Evolutionary conservation across 2,113 vertebrate species (phyloP).

Genomic region (Platichthys stellatus): DNA sequence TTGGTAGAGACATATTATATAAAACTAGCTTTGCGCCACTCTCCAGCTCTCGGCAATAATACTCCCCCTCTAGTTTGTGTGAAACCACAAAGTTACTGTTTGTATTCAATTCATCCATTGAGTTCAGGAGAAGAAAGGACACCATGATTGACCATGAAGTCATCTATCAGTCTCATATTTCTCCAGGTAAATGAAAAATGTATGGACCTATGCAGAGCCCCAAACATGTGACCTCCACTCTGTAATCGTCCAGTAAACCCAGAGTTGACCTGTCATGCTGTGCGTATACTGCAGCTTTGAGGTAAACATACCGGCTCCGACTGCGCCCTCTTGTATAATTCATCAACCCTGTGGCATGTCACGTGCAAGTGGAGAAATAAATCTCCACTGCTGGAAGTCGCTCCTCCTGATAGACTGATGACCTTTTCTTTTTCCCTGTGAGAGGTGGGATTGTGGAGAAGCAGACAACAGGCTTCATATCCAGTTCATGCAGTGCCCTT

Average conservation of each 20-base stretch:
- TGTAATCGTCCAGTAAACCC: background rate
- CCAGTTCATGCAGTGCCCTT: slow-evolving; percentile 18
- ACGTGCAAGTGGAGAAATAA: slow-evolving; percentile 29
- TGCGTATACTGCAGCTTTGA: background rate
- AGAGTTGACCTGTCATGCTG: slow-evolving; percentile 14
- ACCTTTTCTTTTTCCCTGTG: slow-evolving; percentile 26
- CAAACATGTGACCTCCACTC: slow-evolving; percentile 7
- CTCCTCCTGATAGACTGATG: slow-evolving; percentile 28
- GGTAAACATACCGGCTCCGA: slow-evolving; percentile 21
- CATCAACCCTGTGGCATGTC: slow-evolving; percentile 13
- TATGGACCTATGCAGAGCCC: background rate
- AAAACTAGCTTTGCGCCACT: too few species aligned
- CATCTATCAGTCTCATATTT: background rate
- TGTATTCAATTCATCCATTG: too few species aligned
- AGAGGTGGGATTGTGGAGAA: slow-evolving; percentile 14
- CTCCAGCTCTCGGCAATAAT: too few species aligned
- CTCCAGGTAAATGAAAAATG: background rate
- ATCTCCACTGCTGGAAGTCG: slow-evolving; percentile 14
- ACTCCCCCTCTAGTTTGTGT: too few species aligned
- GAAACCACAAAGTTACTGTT: too few species aligned
- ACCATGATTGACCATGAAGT: background rate
- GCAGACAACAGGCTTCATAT: slow-evolving; percentile 1
- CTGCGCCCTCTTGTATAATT: slow-evolving; percentile 12
- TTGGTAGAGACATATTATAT: too few species aligned
- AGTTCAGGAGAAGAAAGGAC: too few species aligned